Evolutionary conservation across 2,113 vertebrate species (phyloP).

Genomic region (Polypterus senegalus): DNA sequence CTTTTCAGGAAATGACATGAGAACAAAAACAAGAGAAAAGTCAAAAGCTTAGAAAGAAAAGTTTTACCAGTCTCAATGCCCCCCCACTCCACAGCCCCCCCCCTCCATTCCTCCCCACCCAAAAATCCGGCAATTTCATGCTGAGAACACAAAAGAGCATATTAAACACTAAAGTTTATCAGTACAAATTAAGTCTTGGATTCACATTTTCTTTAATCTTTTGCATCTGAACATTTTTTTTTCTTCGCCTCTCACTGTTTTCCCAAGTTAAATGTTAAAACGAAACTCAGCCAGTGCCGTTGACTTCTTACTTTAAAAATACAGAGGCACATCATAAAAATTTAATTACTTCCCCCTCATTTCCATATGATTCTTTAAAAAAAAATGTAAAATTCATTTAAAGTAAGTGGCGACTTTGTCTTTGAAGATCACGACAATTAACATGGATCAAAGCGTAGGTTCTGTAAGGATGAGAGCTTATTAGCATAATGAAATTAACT

Average conservation of each 20-base stretch:
- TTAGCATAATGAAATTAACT: slow-evolving; percentile 99
- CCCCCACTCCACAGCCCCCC: neutral
- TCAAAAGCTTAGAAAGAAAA: slow-evolving; percentile 13
- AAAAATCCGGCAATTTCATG: slow-evolving; percentile 66
- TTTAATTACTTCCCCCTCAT: slow-evolving; percentile 98
- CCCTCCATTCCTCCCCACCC: neutral
- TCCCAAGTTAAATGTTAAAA: slow-evolving; percentile 80
- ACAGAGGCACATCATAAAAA: slow-evolving; percentile 97
- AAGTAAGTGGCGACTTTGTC: slow-evolving; percentile 99
- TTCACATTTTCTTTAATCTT: slow-evolving; percentile 97
- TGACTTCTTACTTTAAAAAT: slow-evolving; percentile 78
- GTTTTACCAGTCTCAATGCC: neutral
- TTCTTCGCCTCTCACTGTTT: slow-evolving; percentile 77
- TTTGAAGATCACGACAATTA: slow-evolving; percentile 99
- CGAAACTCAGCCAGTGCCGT: slow-evolving; percentile 76
- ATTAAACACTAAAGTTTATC: slow-evolving; percentile 97
- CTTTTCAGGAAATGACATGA: slow-evolving; percentile 21
- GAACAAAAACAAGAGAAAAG: slow-evolving; percentile 29
- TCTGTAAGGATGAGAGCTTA: slow-evolving; percentile 93
- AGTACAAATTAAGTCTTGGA: slow-evolving; percentile 90
- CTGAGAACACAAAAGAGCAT: slow-evolving; percentile 92
- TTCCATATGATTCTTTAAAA: slow-evolving; percentile 96
- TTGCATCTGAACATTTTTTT: slow-evolving; percentile 81
- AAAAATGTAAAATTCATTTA: slow-evolving; percentile 98
- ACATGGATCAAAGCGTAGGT: slow-evolving; percentile 97